Percentiles rank a stretch among this genome's conserved stretches.
Evolutionary conservation across 2,797 vertebrate genomes (phyloP).

Genomic region (Micrastur ruficollis): DNA sequence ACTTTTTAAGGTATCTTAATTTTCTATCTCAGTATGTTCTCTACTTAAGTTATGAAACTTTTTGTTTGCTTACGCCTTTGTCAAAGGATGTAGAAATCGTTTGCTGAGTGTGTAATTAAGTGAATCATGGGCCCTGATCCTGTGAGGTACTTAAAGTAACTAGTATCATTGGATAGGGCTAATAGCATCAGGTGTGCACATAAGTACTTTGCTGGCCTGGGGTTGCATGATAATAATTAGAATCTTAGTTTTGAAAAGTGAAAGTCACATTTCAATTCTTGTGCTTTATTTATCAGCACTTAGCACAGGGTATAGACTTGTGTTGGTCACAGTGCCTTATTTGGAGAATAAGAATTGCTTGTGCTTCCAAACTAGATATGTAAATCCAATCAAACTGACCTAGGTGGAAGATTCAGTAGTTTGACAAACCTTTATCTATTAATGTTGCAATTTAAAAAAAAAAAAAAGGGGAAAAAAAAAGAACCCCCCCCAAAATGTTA

Average conservation of each 20-base stretch:
- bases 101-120: constrained; percentile 19
- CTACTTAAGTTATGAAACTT: background rate
- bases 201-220: background rate
- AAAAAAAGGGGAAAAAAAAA: rapidly evolving
- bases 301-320: background rate
- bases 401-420: background rate
- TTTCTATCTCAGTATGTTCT: background rate
- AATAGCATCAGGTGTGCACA: background rate
- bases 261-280: background rate
- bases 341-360: background rate
- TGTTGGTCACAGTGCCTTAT: background rate
- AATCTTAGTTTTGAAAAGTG: background rate
- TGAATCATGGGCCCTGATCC: background rate
- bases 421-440: background rate
- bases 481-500: background rate
- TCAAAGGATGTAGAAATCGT: constrained; percentile 42
- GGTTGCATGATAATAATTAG: background rate
- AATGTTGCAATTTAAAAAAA: background rate
- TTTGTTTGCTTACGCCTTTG: background rate
- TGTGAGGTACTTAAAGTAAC: background rate
- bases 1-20: background rate
- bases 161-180: background rate
- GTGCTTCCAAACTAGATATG: background rate
- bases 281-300: background rate
- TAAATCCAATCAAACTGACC: background rate